Percentiles rank a stretch among this genome's conserved stretches.
Conservation (phyloP, 2,113 vertebrate genomes). For the human region DNA sequence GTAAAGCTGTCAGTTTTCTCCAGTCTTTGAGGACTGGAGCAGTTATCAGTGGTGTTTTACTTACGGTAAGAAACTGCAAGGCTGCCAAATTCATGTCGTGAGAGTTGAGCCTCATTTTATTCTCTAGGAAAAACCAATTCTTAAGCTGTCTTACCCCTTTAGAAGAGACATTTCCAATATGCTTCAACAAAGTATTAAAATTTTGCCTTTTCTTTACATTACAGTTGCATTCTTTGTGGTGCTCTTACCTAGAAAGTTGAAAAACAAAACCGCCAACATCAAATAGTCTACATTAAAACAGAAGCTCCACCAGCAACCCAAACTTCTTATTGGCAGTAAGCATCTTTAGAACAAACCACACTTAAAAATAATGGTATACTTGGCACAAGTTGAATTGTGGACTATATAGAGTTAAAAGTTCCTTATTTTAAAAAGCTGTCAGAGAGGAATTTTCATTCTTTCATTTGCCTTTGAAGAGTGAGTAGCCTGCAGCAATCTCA, state of each 20-base stretch:
- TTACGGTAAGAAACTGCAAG: slow-evolving; percentile 51
- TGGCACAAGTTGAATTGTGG: slow-evolving; percentile 37
- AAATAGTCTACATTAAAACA: background rate
- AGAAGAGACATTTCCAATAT: slow-evolving; percentile 61
- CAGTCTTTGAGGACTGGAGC: slow-evolving; percentile 56
- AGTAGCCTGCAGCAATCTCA: slow-evolving; percentile 27
- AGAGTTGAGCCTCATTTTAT: slow-evolving; percentile 64
- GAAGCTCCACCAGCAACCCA: background rate
- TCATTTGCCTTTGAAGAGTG: slow-evolving; percentile 64
- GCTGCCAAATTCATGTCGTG: slow-evolving; percentile 56
- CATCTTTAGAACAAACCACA: slow-evolving; percentile 51
- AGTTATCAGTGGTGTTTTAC: slow-evolving; percentile 56
- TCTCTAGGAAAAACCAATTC: slow-evolving; percentile 68
- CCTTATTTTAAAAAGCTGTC: slow-evolving; percentile 69
- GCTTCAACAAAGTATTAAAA: slow-evolving; percentile 64
- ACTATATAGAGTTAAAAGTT: slow-evolving; percentile 60
- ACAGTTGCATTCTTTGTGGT: slow-evolving; percentile 55
- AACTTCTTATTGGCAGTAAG: slow-evolving; percentile 9
- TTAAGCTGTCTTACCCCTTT: slow-evolving; percentile 63
- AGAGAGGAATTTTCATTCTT: slow-evolving; percentile 71
- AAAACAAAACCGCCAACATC: slow-evolving; percentile 66
- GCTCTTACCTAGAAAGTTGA: slow-evolving; percentile 58
- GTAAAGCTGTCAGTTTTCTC: slow-evolving; percentile 44
- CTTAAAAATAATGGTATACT: slow-evolving; percentile 53
- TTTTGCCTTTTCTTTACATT: slow-evolving; percentile 65